Evolutionary conservation across 2,888 invertebrate species (phyloP).

Genomic region (Lomographa bimaculata): DNA sequence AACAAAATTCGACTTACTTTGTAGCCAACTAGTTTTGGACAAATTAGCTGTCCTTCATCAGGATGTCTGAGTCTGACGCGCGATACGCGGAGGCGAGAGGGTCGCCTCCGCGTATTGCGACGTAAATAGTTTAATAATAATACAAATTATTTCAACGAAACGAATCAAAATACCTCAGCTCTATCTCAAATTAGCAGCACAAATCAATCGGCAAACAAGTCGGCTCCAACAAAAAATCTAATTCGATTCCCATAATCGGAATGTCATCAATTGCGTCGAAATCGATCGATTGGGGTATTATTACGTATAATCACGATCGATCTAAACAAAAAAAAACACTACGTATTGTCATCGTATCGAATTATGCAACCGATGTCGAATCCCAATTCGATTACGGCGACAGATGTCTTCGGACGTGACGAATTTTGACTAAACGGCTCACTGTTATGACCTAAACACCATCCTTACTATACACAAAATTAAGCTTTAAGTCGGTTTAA

Average conservation of each 20-base stretch:
- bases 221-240: conserved; percentile 40
- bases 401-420: conserved; percentile 82
- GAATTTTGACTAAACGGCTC: conserved; percentile 72
- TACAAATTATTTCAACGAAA: too few species aligned
- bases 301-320: conserved; percentile 72
- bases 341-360: conserved; percentile 79
- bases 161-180: too few species aligned
- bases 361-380: conserved; percentile 76
- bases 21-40: too few species aligned
- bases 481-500: conserved; percentile 19
- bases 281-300: conserved; percentile 58
- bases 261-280: conserved; percentile 70
- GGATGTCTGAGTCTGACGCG: too few species aligned
- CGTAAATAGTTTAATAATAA: too few species aligned
- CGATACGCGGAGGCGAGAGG: too few species aligned
- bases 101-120: too few species aligned
- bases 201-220: conserved; percentile 4
- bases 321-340: too few species aligned
- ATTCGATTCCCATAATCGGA: conserved; percentile 59
- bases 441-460: conserved; percentile 44
- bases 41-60: too few species aligned
- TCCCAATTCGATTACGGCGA: conserved; percentile 79
- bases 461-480: conserved; percentile 20
- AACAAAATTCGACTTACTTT: too few species aligned
- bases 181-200: too few species aligned